phyloP scores from a whole-genome alignment of 2,113 vertebrate genomes.

The Elephas maximus region DNA sequence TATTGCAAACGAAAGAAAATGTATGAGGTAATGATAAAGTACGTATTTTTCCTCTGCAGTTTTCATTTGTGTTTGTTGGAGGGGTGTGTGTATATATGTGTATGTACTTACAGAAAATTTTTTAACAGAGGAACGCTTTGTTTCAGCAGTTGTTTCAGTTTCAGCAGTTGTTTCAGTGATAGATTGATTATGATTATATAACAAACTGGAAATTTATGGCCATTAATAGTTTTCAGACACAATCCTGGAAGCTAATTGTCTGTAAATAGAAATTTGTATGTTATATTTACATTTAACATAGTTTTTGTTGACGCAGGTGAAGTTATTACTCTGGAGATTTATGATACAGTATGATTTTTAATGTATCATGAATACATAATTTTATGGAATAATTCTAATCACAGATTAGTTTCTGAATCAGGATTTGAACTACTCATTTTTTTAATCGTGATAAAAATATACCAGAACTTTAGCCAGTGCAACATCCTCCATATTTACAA shows the following conservation, averaged over 20 bases:
- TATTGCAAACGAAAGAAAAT: neutral
- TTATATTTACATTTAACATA: neutral
- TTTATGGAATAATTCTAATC: neutral
- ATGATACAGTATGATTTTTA: neutral
- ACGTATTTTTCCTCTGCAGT: neutral
- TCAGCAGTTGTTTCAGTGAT: conserved; percentile 9
- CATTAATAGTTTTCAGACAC: neutral
- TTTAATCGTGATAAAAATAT: too few species aligned
- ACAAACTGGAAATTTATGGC: neutral
- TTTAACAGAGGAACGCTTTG: neutral
- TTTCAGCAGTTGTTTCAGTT: neutral
- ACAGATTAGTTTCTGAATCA: neutral
- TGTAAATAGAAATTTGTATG: conserved; percentile 31
- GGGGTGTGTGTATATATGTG: neutral
- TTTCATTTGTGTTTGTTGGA: neutral
- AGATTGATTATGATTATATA: neutral
- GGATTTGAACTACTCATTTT: neutral
- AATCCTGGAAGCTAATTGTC: conserved; percentile 52
- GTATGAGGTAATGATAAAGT: neutral
- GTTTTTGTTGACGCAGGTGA: neutral
- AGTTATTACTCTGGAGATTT: conserved; percentile 8
- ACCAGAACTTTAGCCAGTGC: too few species aligned
- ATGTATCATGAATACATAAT: neutral
- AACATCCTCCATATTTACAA: neutral
- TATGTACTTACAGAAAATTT: neutral